A percentile compares a stretch with the other conserved stretches of the same genome.
Conservation (phyloP, 1,140 invertebrate genomes). For the Episyrphus balteatus region DNA sequence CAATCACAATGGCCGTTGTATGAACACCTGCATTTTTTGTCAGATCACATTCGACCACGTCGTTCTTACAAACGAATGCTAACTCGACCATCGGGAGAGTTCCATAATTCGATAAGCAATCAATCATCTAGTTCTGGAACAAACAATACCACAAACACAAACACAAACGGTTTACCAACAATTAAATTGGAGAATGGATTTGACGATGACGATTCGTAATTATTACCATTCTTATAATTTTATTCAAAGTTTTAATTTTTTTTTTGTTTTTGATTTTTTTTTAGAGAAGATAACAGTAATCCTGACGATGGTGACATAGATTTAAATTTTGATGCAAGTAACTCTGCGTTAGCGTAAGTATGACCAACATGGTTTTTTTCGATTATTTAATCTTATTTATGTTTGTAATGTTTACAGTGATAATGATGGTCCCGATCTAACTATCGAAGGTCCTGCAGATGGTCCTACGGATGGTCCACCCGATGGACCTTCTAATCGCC, state of each 20-base stretch:
- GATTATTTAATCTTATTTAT: no score
- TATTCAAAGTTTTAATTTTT: not conserved
- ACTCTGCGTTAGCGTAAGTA: no score
- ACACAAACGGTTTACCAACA: slow-evolving; percentile 10
- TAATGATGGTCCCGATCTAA: no score
- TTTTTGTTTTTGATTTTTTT: not conserved
- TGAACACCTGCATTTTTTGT: slow-evolving; percentile 28
- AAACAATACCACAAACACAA: not conserved
- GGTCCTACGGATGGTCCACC: no score
- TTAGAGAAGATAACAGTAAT: not conserved
- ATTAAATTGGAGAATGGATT: slow-evolving; percentile 14
- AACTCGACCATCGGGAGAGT: not conserved
- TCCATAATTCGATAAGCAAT: not conserved
- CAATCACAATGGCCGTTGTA: slow-evolving; percentile 32
- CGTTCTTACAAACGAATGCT: slow-evolving; percentile 25
- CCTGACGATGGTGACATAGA: no score
- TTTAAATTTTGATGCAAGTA: no score
- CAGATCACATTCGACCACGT: slow-evolving; percentile 28
- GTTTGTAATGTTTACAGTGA: no score
- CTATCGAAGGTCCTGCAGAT: no score
- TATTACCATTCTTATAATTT: not conserved
- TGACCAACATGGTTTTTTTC: no score
- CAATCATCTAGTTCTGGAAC: not conserved
- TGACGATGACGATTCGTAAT: slow-evolving; percentile 3
- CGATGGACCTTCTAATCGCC: no score